phyloP scores from a whole-genome alignment of 1,140 invertebrate species.

The Cyclina sinensis region DNA sequence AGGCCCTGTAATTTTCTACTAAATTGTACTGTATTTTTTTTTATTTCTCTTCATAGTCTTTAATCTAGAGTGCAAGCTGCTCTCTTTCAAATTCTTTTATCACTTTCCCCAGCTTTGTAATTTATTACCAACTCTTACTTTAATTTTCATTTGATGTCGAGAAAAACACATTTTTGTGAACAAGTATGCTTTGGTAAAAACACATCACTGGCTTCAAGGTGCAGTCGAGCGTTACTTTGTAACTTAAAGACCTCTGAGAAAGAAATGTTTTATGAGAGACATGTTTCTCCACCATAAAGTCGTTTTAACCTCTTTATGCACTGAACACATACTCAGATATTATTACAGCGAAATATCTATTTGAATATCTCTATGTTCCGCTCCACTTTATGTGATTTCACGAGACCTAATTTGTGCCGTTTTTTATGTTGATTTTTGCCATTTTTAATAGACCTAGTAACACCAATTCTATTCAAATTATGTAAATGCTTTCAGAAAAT shows the following conservation, averaged over 20 bases:
- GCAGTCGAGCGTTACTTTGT: slow-evolving; percentile 49
- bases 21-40: not conserved
- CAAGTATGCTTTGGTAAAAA: slow-evolving; percentile 54
- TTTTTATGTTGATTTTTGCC: not conserved
- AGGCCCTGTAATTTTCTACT: slow-evolving; percentile 16
- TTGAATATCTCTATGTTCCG: not conserved
- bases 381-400: not conserved
- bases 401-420: not conserved
- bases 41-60: slow-evolving; percentile 8
- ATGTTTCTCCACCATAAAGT: not conserved
- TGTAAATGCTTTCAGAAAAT: too few relatives aligned
- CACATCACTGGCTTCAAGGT: slow-evolving; percentile 20
- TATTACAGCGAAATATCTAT: not conserved
- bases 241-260: slow-evolving; percentile 20
- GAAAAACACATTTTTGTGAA: not conserved
- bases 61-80: slow-evolving; percentile 5
- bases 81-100: not conserved
- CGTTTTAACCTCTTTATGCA: slow-evolving; percentile 12
- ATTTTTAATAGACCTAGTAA: too few relatives aligned
- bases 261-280: not conserved
- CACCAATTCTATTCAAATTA: too few relatives aligned
- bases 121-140: slow-evolving; percentile 50
- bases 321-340: not conserved
- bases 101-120: slow-evolving; percentile 24
- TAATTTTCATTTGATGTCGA: slow-evolving; percentile 52